Conservation (phyloP, 2,113 vertebrate species). For the Tragelaphus strepsiceros region DNA sequence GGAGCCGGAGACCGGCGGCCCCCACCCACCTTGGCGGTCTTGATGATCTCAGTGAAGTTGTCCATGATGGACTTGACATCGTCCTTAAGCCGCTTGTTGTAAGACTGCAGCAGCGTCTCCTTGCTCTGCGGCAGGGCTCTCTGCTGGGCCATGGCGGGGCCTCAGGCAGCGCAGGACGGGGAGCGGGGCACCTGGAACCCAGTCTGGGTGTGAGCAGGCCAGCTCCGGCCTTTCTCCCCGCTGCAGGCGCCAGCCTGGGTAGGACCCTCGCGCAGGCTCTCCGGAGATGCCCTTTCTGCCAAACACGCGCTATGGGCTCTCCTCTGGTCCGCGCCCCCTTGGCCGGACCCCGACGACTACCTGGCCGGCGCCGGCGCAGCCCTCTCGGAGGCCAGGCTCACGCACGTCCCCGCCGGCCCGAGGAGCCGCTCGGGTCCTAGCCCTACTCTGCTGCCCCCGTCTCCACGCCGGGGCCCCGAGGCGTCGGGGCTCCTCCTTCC, state of each 20-base stretch:
- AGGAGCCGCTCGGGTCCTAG: not conserved
- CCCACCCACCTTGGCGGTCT: constrained; percentile 89
- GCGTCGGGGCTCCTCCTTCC: not conserved
- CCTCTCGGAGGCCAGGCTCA: not conserved
- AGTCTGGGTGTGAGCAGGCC: not conserved
- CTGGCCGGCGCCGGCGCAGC: not conserved
- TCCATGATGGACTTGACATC: constrained; percentile 95
- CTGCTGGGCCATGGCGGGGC: constrained; percentile 84
- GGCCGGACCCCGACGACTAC: not conserved
- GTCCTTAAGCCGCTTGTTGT: constrained; percentile 98
- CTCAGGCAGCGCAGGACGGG: not conserved
- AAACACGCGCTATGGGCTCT: not conserved
- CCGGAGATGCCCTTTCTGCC: not conserved
- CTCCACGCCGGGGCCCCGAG: not conserved
- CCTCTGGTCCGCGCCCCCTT: not conserved
- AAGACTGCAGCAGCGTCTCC: constrained; percentile 94
- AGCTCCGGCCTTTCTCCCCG: not conserved
- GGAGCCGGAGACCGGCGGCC: not conserved
- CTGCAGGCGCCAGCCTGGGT: not conserved
- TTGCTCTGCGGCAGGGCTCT: constrained; percentile 93
- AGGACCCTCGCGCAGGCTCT: not conserved
- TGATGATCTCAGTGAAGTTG: constrained; percentile 97
- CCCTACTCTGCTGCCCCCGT: no score
- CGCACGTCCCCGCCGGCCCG: not conserved
- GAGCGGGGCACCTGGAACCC: not conserved